Base-by-base conservation (phyloP, 2,113 vertebrate species). In the Todiramphus chloris region DNA sequence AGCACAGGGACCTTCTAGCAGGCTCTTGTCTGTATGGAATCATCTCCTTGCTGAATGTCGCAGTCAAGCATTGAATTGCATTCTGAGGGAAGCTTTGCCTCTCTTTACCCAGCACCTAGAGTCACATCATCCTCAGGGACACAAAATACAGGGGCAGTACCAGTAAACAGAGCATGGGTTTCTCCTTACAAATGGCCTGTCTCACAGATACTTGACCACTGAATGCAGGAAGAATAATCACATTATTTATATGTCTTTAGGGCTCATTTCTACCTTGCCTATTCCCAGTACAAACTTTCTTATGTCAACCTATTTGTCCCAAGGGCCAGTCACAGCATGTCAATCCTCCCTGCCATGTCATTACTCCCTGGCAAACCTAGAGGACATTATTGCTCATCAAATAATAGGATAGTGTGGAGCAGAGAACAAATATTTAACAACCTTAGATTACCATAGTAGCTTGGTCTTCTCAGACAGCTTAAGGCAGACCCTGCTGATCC, bases 111-210 rank as follows among this genome's bases (percentile, higher is more conserved):
- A 41, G 44, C 27, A 58, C 31, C 48, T 74, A 6, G 35, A 69
- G 28, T 43, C 43, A 27, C 0, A 0, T 16, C 4, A 1, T 87
- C 68, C 35, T 51, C 89, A 46, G 25, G 56, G 19, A 53, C 77
- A 30, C 58, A n/a, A 55, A 67, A 59, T 10, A 33, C 18, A 15
- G 23, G 13, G 21, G 7, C 60, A 62, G 9, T 16, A 13, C 11
- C 8, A 28, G 7, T 37, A 4, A 73, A 59, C 14, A 69, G 39
- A 66, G 27, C n/a, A 17, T 13, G 11, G 3, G 1, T 20, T 63
- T 66, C 27, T 35, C 8, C 17, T 68, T 60, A 21, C 24, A 51
- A 59, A n/a, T 28, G 18, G 9, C 44, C 23, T 37, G 14, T 33
- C 15, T 63, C 31, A 25, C 37, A 37, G 53, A 6, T 3, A 10